phyloP scores from a whole-genome alignment of 2,888 invertebrate species.

The Tanytarsus gracilentus region DNA sequence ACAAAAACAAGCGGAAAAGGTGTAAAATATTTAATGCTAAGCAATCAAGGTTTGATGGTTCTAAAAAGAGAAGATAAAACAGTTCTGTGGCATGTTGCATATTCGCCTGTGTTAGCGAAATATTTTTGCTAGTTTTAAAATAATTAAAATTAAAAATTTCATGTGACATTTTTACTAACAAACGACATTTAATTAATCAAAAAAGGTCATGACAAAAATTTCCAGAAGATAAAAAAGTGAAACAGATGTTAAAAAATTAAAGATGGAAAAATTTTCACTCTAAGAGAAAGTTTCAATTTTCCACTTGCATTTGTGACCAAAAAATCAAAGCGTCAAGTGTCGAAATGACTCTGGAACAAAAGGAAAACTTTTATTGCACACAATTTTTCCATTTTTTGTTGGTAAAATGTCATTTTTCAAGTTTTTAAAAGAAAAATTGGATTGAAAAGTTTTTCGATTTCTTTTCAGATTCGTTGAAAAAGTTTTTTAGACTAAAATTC shows the following conservation, averaged over 20 bases:
- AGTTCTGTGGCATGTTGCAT: too few species aligned
- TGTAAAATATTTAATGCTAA: too few species aligned
- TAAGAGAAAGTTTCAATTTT: constrained; percentile 12
- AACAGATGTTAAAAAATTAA: neutral
- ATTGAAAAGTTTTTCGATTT: neutral
- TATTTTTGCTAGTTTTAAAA: too few species aligned
- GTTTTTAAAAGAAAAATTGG: neutral
- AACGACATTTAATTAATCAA: too few species aligned
- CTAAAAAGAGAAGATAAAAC: too few species aligned
- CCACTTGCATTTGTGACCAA: constrained; percentile 18
- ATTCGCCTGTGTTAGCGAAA: too few species aligned
- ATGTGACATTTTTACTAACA: too few species aligned
- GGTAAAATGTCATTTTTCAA: constrained; percentile 11
- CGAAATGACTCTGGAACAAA: neutral
- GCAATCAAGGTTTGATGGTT: too few species aligned
- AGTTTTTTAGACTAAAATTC: constrained; percentile 7
- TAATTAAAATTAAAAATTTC: too few species aligned
- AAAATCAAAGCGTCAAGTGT: constrained; percentile 6
- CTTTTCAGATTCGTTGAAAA: neutral
- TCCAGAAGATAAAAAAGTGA: constrained; percentile 16
- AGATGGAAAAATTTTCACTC: neutral
- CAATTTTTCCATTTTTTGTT: neutral
- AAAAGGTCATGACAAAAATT: too few species aligned
- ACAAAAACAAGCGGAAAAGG: too few species aligned
- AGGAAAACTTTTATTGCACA: neutral